phyloP scores from a whole-genome alignment of 2,113 vertebrate species.

The Balaenoptera acutorostrata region DNA sequence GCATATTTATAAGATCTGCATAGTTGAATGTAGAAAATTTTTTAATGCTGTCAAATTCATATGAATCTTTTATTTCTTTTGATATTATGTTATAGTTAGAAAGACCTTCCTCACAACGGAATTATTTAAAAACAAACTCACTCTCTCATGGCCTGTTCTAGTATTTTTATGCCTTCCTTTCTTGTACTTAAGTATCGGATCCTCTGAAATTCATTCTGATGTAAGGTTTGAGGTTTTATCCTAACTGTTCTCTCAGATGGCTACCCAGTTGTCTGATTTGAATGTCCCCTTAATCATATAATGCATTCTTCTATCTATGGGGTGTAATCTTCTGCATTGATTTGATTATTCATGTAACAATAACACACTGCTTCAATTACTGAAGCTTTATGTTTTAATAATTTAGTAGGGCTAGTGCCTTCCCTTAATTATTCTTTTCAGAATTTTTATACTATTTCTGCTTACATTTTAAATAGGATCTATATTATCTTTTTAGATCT shows the following conservation, averaged over 20 bases:
- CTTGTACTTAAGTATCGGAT: background rate
- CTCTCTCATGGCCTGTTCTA: background rate
- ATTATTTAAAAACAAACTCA: conserved; percentile 14
- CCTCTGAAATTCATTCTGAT: background rate
- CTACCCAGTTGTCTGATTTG: background rate
- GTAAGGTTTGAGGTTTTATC: background rate
- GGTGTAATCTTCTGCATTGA: background rate
- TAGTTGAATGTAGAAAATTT: background rate
- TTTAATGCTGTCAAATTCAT: background rate
- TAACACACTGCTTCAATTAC: background rate
- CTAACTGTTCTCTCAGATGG: background rate
- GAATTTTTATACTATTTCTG: background rate
- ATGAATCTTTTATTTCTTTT: background rate
- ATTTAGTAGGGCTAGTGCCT: background rate
- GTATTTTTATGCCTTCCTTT: background rate
- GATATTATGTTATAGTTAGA: background rate
- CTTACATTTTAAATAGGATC: background rate
- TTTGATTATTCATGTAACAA: background rate
- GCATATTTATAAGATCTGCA: background rate
- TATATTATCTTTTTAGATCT: background rate
- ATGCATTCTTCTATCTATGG: background rate
- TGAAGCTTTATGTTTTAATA: background rate
- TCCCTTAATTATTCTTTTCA: background rate
- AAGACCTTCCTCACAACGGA: background rate
- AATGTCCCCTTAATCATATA: background rate